Percentiles rank a stretch among this genome's conserved stretches.
Evolutionary conservation across 2,888 invertebrate genomes (phyloP).

Genomic region (Diaprepes abbreviatus): DNA sequence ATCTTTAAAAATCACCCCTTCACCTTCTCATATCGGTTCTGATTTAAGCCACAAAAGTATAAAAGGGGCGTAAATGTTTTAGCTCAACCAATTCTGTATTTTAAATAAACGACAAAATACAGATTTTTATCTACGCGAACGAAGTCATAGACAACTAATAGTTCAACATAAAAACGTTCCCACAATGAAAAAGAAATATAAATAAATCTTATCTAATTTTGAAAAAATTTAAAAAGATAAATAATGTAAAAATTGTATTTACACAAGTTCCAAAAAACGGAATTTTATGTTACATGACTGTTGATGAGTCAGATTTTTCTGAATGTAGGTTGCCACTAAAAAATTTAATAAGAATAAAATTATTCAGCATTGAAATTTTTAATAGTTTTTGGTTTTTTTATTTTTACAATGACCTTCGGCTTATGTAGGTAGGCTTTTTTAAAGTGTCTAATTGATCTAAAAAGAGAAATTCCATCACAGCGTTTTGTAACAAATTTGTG

Average conservation of each 20-base stretch:
- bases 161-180: too few species aligned
- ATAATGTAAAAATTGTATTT: conserved; percentile 8
- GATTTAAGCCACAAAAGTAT: too few species aligned
- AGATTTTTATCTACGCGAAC: too few species aligned
- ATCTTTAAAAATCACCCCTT: too few species aligned
- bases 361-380: conserved; percentile 37
- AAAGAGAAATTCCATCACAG: conserved; percentile 23
- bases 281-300: neutral
- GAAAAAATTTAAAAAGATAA: conserved; percentile 23
- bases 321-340: conserved; percentile 39
- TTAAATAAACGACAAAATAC: too few species aligned
- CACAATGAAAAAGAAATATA: conserved; percentile 26
- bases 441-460: conserved; percentile 26
- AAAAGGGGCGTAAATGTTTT: too few species aligned
- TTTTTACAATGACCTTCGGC: conserved; percentile 39
- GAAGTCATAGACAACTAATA: too few species aligned
- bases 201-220: conserved; percentile 42
- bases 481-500: conserved; percentile 26
- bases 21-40: too few species aligned
- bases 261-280: conserved; percentile 7
- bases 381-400: conserved; percentile 34
- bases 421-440: conserved; percentile 29
- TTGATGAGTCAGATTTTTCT: conserved; percentile 40
- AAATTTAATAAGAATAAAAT: conserved; percentile 30
- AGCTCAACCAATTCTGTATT: too few species aligned